Conservation (phyloP, 2,797 vertebrate species). For the Danionella dracula region DNA sequence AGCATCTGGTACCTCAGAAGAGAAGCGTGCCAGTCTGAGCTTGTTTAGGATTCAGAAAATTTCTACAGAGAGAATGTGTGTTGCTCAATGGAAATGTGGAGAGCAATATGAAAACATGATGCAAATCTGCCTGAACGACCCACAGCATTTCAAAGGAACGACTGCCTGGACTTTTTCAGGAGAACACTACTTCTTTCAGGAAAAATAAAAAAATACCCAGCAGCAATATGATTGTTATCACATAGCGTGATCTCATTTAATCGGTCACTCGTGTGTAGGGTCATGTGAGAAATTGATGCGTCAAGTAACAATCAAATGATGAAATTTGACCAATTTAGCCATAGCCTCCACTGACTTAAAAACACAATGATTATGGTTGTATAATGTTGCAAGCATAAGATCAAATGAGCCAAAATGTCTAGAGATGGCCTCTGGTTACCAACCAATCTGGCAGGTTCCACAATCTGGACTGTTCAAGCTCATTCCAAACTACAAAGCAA, state of each 20-base stretch:
- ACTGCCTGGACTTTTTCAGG: slow-evolving; percentile 16
- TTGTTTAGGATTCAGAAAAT: slow-evolving; percentile 53
- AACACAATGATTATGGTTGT: too few species aligned
- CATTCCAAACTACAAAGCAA: not conserved
- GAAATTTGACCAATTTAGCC: too few species aligned
- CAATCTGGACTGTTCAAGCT: not conserved
- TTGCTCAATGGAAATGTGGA: slow-evolving; percentile 60
- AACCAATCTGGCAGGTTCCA: slow-evolving; percentile 13
- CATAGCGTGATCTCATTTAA: not conserved
- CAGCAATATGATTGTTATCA: not conserved
- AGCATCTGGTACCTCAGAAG: slow-evolving; percentile 31
- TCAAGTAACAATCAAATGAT: too few species aligned
- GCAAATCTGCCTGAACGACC: slow-evolving; percentile 44
- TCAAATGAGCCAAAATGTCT: not conserved
- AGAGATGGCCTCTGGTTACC: not conserved
- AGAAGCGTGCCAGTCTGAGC: slow-evolving; percentile 59
- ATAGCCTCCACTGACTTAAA: too few species aligned
- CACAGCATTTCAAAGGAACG: slow-evolving; percentile 24
- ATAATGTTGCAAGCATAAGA: too few species aligned
- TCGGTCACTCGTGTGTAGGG: not conserved
- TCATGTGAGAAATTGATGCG: not conserved
- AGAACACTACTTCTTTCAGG: slow-evolving; percentile 14
- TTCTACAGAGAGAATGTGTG: slow-evolving; percentile 54
- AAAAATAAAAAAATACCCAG: not conserved
- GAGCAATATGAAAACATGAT: slow-evolving; percentile 54